Evolutionary conservation across 2,797 vertebrate genomes (phyloP).

Genomic region (Anniella stebbinsi): DNA sequence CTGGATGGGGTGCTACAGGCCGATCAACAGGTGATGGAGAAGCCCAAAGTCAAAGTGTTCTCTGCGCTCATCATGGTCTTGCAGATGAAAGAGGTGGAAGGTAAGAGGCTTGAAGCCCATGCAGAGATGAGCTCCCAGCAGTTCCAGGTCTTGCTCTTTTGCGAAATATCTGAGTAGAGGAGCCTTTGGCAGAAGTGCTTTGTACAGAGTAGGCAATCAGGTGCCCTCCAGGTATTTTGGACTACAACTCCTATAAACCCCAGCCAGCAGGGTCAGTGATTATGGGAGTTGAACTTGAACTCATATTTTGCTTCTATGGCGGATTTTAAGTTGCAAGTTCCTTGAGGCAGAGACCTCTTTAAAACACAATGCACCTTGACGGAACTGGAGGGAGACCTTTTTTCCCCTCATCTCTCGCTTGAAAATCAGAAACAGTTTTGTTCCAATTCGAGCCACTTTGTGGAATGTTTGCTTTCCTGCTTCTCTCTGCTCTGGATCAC

Average conservation of each 20-base stretch:
- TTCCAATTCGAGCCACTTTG: neutral
- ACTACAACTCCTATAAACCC: no score
- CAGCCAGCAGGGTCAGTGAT: no score
- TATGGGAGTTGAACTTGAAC: no score
- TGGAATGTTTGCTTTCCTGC: no score
- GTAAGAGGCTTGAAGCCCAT: slow-evolving; percentile 72
- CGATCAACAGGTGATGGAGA: slow-evolving; percentile 93
- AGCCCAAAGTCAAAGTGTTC: slow-evolving; percentile 95
- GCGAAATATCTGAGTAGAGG: neutral
- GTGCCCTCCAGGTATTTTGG: neutral
- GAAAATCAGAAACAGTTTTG: neutral
- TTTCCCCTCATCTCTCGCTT: no score
- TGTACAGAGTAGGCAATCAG: neutral
- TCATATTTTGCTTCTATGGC: no score
- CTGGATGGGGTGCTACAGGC: slow-evolving; percentile 93
- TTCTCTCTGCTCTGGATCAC: fast-evolving
- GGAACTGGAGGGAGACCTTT: no score
- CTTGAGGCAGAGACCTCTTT: no score
- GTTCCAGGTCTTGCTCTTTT: no score
- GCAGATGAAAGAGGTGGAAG: slow-evolving; percentile 93
- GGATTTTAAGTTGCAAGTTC: no score
- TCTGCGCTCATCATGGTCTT: slow-evolving; percentile 93
- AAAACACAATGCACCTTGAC: no score
- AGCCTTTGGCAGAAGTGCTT: neutral
- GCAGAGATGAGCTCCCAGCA: neutral